Evolutionary conservation across 1,140 invertebrate species (phyloP).

Genomic region (Drosophila mauritiana): DNA sequence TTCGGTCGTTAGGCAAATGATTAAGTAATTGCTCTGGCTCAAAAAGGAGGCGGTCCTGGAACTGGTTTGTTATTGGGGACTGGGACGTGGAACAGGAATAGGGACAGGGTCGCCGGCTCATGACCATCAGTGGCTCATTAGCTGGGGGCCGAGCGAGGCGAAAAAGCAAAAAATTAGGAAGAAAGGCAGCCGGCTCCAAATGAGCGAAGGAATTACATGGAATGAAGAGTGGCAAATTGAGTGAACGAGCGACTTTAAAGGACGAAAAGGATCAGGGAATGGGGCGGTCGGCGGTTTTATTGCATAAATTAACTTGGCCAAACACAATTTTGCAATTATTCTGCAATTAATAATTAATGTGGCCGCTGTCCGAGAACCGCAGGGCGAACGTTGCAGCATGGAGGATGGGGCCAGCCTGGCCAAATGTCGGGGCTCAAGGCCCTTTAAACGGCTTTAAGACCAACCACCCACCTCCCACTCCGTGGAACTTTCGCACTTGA

Average conservation of each 20-base stretch:
- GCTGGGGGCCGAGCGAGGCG: slow-evolving; percentile 8
- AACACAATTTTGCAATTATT: slow-evolving; percentile 64
- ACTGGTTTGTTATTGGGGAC: slow-evolving; percentile 3
- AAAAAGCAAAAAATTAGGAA: background rate
- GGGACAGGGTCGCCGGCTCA: slow-evolving; percentile 33
- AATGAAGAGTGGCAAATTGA: slow-evolving; percentile 41
- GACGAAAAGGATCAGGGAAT: background rate
- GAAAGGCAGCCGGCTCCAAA: slow-evolving; percentile 32
- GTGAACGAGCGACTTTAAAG: slow-evolving; percentile 40
- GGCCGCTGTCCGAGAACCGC: slow-evolving; percentile 37
- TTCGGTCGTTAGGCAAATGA: slow-evolving; percentile 51
- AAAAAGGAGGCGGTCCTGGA: background rate
- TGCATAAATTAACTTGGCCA: slow-evolving; percentile 64
- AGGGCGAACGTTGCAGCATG: background rate
- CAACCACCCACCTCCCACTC: rapidly evolving
- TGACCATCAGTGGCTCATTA: slow-evolving; percentile 61
- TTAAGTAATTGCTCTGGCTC: slow-evolving; percentile 45
- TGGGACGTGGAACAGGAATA: background rate
- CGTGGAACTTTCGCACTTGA: slow-evolving; percentile 1
- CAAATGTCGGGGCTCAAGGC: no score
- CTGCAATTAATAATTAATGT: slow-evolving; percentile 64
- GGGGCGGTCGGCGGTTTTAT: slow-evolving; percentile 43
- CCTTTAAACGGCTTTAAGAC: slow-evolving; percentile 32
- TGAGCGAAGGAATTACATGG: slow-evolving; percentile 49
- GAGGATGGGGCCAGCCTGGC: no score